phyloP scores from a whole-genome alignment of 2,113 vertebrate genomes.

The Melanocharis versteri region DNA sequence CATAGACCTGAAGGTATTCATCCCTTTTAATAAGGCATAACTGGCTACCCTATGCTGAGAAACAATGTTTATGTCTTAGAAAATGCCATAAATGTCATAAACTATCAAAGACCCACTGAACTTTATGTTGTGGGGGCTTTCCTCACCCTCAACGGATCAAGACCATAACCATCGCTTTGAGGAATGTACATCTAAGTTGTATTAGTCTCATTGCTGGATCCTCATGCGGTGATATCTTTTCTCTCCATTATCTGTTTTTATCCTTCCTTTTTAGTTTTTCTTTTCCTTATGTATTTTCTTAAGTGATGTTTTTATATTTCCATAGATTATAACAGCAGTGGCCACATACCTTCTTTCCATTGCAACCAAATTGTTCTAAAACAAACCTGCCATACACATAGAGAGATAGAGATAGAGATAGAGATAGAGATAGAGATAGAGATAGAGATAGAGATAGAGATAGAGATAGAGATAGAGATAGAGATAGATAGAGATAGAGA shows the following conservation, averaged over 20 bases:
- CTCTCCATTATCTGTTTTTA: neutral
- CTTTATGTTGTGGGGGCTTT: neutral
- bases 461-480: no score
- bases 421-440: no score
- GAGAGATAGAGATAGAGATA: no score
- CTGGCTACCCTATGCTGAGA: neutral
- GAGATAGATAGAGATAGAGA: no score
- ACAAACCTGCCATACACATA: neutral
- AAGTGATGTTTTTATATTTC: neutral
- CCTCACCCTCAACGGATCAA: no score
- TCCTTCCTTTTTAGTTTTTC: neutral
- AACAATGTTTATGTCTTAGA: neutral
- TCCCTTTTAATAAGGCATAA: neutral
- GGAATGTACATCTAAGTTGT: neutral
- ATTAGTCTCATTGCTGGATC: neutral
- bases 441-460: no score
- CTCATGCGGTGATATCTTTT: accelerated
- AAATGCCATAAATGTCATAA: neutral
- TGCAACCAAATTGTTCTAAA: neutral
- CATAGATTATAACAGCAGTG: neutral
- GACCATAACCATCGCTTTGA: neutral
- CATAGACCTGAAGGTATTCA: neutral
- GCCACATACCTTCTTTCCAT: neutral
- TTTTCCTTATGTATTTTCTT: neutral
- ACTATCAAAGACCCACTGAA: neutral